Conservation (phyloP, 2,888 invertebrate species). For the Venusia cambrica region DNA sequence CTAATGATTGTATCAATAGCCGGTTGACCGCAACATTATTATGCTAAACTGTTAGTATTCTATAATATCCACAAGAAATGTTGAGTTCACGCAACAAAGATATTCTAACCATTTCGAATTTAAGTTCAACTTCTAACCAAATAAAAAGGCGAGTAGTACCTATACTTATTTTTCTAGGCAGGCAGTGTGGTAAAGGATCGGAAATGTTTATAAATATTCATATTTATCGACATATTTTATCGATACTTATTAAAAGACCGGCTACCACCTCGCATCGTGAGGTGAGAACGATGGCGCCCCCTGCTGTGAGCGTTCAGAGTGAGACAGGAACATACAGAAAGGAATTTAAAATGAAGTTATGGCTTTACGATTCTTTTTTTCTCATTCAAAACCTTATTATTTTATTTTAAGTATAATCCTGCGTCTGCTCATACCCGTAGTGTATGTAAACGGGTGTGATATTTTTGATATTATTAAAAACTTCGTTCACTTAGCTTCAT, state of each 20-base stretch:
- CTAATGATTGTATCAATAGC: constrained; percentile 49
- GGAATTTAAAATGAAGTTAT: constrained; percentile 79
- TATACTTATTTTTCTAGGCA: constrained; percentile 31
- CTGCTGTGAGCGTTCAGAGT: constrained; percentile 71
- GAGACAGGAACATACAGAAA: constrained; percentile 71
- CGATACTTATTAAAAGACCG: constrained; percentile 79
- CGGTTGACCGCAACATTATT: constrained; percentile 45
- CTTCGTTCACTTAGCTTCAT: constrained; percentile 36
- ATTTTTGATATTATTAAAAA: constrained; percentile 31
- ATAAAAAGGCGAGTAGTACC: constrained; percentile 20
- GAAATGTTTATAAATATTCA: constrained; percentile 79
- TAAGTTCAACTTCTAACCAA: constrained; percentile 19
- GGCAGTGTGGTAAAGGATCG: constrained; percentile 50
- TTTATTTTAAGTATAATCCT: constrained; percentile 63
- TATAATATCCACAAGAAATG: constrained; percentile 21
- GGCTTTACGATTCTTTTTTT: constrained; percentile 64
- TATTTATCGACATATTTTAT: constrained; percentile 78
- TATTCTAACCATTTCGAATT: constrained; percentile 14
- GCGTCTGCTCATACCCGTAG: constrained; percentile 49
- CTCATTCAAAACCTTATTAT: constrained; percentile 58
- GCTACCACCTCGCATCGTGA: constrained; percentile 79
- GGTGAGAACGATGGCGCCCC: constrained; percentile 80
- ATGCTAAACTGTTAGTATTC: constrained; percentile 35
- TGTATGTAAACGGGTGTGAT: constrained; percentile 37
- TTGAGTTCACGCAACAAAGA: constrained; percentile 10